Evolutionary conservation across 2,797 vertebrate genomes (phyloP).

Genomic region (Protosalanx chinensis): DNA sequence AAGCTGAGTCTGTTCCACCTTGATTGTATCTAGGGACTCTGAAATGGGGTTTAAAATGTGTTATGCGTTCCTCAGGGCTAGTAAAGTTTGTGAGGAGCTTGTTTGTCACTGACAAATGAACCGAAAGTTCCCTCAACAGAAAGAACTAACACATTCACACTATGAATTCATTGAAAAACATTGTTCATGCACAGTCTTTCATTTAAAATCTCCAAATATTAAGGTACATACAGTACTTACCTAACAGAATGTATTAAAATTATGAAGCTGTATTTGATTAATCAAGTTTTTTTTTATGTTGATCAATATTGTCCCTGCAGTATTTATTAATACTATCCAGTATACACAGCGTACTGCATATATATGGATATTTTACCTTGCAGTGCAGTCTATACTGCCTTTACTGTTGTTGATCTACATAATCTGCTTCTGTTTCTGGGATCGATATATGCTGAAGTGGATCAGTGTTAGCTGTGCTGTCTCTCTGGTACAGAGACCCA

Average conservation of each 20-base stretch:
- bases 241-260: too few relatives aligned
- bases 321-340: neutral
- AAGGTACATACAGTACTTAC: too few relatives aligned
- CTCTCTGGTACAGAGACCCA: neutral
- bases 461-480: neutral
- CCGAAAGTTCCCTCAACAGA: neutral
- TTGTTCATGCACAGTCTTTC: neutral
- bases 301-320: neutral
- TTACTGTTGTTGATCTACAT: neutral
- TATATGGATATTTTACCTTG: neutral
- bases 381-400: neutral
- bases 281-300: neutral
- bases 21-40: neutral
- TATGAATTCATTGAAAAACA: neutral
- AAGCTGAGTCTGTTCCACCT: neutral
- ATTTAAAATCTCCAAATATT: too few relatives aligned
- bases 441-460: slow-evolving; percentile 21
- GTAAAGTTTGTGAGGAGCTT: too few relatives aligned
- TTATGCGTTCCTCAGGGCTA: too few relatives aligned
- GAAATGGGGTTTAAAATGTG: too few relatives aligned
- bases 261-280: neutral
- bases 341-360: neutral
- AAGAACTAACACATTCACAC: neutral
- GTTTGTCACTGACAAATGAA: neutral
- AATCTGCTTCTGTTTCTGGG: neutral